Base-by-base conservation (phyloP, 1,140 invertebrate genomes). In the Papilio aristodemus region DNA sequence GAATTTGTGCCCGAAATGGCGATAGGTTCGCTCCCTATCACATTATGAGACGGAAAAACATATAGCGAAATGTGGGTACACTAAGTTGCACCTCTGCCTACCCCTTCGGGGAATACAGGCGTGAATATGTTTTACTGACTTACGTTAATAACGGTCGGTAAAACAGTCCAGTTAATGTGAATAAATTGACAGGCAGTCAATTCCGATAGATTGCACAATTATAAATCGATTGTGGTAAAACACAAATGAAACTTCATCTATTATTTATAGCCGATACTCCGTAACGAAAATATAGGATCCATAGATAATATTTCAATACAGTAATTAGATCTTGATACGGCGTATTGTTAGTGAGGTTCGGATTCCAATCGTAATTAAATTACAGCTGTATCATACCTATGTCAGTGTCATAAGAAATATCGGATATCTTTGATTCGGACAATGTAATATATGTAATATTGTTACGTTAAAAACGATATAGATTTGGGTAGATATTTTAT, bases 261-360 rank as follows among this genome's bases (percentile, higher is more conserved):
- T 17, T 54, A 25, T 54, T 54, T 54, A 22, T 54, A 32, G 27
- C 2, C 27, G 27, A 32, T 32, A 32, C 27, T n/a, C n/a, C 10
- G 19, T 25, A 22, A 22, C 46, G 11, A 0, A 14, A 4, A 50
- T 8, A 54, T 9, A 19, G 17, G 17, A 22, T 25, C 22, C 22
- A 54, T 4, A 9, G 19, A 25, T 54, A 22, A 11, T 54, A 54
- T 54, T 54, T 19, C 46, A 54, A 54, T 54, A 25, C 10, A 25
- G 19, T 54, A 54, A 54, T 54, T 54, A 54, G 46, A 54, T 54
- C 46, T 54, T 54, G 19, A 25, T 22, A 54, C 19, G 10, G 46
- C 19, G 46, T 54, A 54, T 46, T 54, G 46, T 54, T 25, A 54
- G 19, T 10, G 10, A 50, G 17, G 43, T 50, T 19, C 19, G 46